Evolutionary conservation across 2,797 vertebrate genomes (phyloP).

Genomic region (Podarcis siculus): DNA sequence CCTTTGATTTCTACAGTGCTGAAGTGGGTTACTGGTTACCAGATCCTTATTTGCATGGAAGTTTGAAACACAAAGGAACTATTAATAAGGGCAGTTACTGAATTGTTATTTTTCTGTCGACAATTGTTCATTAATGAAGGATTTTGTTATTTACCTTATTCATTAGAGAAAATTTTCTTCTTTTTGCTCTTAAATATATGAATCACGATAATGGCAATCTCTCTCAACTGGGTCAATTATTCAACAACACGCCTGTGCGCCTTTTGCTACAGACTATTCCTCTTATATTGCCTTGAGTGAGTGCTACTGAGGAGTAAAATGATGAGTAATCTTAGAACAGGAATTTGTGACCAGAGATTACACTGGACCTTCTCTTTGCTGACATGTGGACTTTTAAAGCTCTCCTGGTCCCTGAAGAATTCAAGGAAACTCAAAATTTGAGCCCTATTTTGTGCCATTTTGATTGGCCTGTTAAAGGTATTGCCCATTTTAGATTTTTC

Average conservation of each 20-base stretch:
- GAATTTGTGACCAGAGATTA: neutral
- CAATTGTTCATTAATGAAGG: neutral
- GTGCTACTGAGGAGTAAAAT: neutral
- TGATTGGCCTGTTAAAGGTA: too few species aligned
- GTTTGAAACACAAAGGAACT: neutral
- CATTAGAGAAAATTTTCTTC: neutral
- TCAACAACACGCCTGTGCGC: neutral
- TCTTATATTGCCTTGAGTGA: neutral
- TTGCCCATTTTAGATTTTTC: too few species aligned
- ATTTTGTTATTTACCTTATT: neutral
- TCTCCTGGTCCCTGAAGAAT: neutral
- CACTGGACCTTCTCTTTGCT: neutral
- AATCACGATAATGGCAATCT: neutral
- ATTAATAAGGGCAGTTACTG: slow-evolving; percentile 16
- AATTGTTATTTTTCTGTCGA: neutral
- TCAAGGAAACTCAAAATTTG: too few species aligned
- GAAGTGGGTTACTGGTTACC: neutral
- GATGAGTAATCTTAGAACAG: neutral
- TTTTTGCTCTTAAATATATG: neutral
- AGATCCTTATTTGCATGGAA: too few species aligned
- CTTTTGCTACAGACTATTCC: neutral
- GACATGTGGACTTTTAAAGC: neutral
- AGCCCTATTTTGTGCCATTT: too few species aligned
- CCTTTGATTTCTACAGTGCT: neutral
- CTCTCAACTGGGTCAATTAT: neutral